Conservation (phyloP, 37 sponge, comb jelly and placozoan species). For the Beroe ovata region DNA sequence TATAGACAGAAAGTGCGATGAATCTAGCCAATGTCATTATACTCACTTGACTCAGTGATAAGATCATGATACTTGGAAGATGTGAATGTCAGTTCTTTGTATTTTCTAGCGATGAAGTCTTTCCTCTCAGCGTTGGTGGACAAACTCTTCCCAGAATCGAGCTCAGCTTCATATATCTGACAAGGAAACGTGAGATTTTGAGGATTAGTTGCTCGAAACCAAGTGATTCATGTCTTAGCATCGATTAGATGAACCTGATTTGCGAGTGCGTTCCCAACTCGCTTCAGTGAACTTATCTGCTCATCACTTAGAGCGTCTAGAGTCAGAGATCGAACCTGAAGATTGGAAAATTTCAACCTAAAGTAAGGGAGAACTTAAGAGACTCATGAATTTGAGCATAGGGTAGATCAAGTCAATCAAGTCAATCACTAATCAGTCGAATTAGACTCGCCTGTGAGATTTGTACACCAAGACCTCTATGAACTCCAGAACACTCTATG, state of each 20-base stretch:
- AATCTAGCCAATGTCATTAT: too few species aligned
- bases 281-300: background rate
- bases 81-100: constrained; percentile 30
- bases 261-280: constrained; percentile 39
- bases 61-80: constrained; percentile 1
- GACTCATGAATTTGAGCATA: too few species aligned
- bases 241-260: too few species aligned
- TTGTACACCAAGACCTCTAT: constrained; percentile 83
- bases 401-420: too few species aligned
- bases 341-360: background rate
- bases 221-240: too few species aligned
- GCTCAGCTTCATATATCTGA: constrained; percentile 44
- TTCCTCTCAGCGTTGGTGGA: constrained; percentile 41
- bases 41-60: constrained; percentile 34
- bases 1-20: too few species aligned
- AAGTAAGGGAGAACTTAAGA: background rate
- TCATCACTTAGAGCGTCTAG: constrained; percentile 9
- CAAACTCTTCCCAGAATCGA: background rate
- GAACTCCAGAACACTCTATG: constrained; percentile 91
- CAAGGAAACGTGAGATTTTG: background rate
- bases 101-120: constrained; percentile 30
- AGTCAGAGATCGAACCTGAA: constrained; percentile 49
- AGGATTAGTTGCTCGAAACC: too few species aligned
- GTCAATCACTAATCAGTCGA: too few species aligned
- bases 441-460: constrained; percentile 84